A percentile compares a stretch with the other conserved stretches of the same genome.
Evolutionary conservation across 2,797 vertebrate species (phyloP).

Genomic region (Pithecia hirsuta): DNA sequence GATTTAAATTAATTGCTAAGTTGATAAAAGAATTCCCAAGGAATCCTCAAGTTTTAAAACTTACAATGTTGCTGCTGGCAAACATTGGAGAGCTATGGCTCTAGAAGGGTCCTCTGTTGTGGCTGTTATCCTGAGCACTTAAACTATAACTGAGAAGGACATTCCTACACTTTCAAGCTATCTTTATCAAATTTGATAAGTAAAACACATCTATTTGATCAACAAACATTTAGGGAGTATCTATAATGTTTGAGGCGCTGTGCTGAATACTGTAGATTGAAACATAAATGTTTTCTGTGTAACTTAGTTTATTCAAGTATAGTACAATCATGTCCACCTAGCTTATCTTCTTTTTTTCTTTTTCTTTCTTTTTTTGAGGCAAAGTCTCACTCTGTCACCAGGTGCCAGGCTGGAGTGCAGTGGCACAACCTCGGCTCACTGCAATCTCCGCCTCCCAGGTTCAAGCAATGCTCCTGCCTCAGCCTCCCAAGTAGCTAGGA

Average conservation of each 20-base stretch:
- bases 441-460: no score
- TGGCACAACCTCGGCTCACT: no score
- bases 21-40: slow-evolving; percentile 63
- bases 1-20: slow-evolving; percentile 71
- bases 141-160: neutral
- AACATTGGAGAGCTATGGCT: neutral
- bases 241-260: neutral
- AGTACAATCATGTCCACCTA: neutral
- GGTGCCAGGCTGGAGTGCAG: no score
- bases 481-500: no score
- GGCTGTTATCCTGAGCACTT: neutral
- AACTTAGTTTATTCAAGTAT: neutral
- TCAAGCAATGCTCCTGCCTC: no score
- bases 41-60: slow-evolving; percentile 47
- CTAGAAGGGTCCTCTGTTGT: neutral
- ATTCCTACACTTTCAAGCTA: neutral
- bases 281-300: neutral
- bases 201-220: neutral
- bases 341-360: neutral
- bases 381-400: no score
- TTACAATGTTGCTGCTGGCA: neutral
- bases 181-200: neutral
- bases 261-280: neutral
- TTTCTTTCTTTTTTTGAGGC: no score
- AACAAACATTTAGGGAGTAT: neutral